Evolutionary conservation across 2,888 invertebrate genomes (phyloP).

Genomic region (Perdita meconis): DNA sequence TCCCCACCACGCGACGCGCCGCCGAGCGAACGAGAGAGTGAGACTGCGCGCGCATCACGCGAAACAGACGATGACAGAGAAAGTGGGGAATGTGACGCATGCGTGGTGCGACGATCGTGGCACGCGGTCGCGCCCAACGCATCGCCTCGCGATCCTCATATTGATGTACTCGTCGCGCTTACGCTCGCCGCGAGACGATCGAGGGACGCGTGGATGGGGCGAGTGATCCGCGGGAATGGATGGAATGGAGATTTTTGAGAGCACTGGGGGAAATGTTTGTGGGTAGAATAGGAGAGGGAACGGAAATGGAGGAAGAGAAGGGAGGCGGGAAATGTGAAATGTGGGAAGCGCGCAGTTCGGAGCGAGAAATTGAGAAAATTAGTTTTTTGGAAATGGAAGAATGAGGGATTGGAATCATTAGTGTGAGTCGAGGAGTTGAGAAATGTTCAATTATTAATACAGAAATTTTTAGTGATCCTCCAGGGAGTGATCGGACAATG

Average conservation of each 20-base stretch:
- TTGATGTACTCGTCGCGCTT: conserved; percentile 72
- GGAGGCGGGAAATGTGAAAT: no score
- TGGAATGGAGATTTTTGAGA: conserved; percentile 50
- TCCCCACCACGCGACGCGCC: conserved; percentile 27
- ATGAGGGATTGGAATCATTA: no score
- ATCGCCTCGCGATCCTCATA: conserved; percentile 70
- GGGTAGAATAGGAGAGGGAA: no score
- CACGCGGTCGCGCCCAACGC: conserved; percentile 76
- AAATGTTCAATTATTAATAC: no score
- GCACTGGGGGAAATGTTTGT: conserved; percentile 21
- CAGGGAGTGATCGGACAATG: no score
- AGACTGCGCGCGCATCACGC: neutral
- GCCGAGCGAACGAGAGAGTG: conserved; percentile 43
- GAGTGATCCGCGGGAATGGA: conserved; percentile 43
- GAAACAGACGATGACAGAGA: conserved; percentile 18
- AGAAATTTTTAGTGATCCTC: no score
- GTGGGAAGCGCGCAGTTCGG: no score
- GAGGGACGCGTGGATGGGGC: conserved; percentile 57
- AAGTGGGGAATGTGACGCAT: conserved; percentile 63
- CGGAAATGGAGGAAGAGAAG: no score
- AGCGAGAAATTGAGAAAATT: no score
- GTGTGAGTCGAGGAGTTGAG: no score
- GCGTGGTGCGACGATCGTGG: conserved; percentile 58
- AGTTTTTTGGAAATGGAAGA: no score
- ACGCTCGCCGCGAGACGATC: conserved; percentile 64